Conservation (phyloP, 1,140 invertebrate genomes). For the Aplysia californica region DNA sequence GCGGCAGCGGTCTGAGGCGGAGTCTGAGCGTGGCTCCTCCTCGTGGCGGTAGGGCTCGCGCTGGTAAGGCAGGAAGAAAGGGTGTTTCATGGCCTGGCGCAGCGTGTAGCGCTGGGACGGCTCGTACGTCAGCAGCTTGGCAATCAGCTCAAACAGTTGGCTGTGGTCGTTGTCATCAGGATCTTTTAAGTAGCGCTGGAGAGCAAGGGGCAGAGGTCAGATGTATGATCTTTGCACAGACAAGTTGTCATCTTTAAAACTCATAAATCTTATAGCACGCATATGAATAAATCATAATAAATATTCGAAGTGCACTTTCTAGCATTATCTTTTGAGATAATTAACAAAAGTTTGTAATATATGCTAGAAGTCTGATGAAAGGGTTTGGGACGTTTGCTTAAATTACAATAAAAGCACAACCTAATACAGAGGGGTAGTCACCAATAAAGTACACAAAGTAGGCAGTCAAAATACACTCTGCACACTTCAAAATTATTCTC, state of each 20-base stretch:
- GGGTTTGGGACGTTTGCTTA: too few species aligned
- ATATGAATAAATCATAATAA: not conserved
- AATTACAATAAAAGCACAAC: too few species aligned
- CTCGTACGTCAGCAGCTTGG: slow-evolving; percentile 96
- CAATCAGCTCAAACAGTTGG: slow-evolving; percentile 92
- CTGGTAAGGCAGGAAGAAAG: slow-evolving; percentile 78
- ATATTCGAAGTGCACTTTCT: not conserved
- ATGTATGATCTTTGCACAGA: too few species aligned
- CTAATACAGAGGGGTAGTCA: too few species aligned
- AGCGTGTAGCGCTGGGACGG: slow-evolving; percentile 88
- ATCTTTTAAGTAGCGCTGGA: slow-evolving; percentile 85
- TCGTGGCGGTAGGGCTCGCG: slow-evolving; percentile 23
- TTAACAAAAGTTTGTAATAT: too few species aligned
- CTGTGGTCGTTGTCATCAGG: slow-evolving; percentile 88
- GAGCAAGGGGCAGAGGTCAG: too few species aligned
- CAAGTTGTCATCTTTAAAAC: too few species aligned
- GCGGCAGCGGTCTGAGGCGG: slow-evolving; percentile 28
- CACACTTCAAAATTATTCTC: too few species aligned
- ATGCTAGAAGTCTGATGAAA: too few species aligned
- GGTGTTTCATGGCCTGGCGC: slow-evolving; percentile 88
- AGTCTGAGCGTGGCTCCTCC: slow-evolving; percentile 23
- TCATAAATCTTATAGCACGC: too few species aligned
- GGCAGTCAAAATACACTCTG: too few species aligned
- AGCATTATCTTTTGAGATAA: not conserved
- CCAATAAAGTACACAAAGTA: too few species aligned